These are phyloP conservation scores for Sebastes diploproa DNA, from an alignment of 2,797 vertebrate species.

Conservation along the genomic window DNA sequence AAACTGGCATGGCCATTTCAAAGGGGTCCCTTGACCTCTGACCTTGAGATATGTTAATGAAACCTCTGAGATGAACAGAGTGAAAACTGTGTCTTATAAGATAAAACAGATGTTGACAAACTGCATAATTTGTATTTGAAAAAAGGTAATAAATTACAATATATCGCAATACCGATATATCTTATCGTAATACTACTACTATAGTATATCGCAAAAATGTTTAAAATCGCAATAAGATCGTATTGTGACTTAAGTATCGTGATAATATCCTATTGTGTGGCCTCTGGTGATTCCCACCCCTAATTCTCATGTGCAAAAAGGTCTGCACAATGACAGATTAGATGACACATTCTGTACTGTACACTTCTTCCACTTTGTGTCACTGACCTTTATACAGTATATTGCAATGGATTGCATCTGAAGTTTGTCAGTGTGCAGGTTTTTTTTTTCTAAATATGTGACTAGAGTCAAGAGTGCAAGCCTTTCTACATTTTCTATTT, in stretches of 20 bases:
- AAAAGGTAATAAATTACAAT: no score
- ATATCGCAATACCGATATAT: accelerated
- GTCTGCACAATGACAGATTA: background rate
- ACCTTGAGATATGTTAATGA: accelerated
- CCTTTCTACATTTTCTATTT: slow-evolving; percentile 26
- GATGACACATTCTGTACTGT: background rate
- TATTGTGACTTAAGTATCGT: no score
- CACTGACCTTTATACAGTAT: background rate
- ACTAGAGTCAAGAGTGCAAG: slow-evolving; percentile 9
- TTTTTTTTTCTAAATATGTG: background rate
- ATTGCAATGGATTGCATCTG: background rate
- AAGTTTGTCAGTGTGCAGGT: background rate
- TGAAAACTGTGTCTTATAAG: no score
- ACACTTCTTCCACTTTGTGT: background rate
- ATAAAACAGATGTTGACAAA: no score
- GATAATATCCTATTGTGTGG: accelerated
- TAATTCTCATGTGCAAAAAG: background rate
- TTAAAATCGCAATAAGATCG: no score
- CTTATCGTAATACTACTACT: no score
- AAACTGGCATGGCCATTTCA: no score
- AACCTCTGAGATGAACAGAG: no score
- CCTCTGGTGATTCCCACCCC: no score
- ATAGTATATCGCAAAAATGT: no score
- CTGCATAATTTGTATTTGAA: no score
- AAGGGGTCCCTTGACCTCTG: no score